phyloP scores from a whole-genome alignment of 2,888 invertebrate species.

The Sarcophaga rosellei region DNA sequence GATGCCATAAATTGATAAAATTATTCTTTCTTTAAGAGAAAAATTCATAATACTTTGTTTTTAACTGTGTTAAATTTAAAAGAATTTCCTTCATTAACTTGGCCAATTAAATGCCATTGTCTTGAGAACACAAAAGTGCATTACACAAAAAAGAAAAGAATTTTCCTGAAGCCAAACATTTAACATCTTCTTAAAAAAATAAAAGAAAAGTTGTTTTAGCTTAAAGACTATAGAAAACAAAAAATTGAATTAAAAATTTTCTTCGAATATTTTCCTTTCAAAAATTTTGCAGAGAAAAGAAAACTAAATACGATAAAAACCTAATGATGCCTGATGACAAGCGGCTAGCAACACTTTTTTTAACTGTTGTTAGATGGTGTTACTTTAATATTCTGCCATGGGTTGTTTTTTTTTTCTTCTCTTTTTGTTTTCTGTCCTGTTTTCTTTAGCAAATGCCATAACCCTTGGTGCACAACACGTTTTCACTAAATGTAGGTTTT shows the following conservation, averaged over 20 bases:
- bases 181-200: neutral
- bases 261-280: no score
- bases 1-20: no score
- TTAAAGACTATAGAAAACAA: neutral
- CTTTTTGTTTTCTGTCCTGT: neutral
- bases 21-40: no score
- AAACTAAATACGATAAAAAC: slow-evolving; percentile 39
- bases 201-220: neutral
- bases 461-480: slow-evolving; percentile 49
- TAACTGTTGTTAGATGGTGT: neutral
- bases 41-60: neutral
- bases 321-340: slow-evolving; percentile 64
- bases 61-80: slow-evolving; percentile 6
- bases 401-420: neutral
- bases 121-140: neutral
- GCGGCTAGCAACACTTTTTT: slow-evolving; percentile 46
- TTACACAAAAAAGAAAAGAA: neutral
- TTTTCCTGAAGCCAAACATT: neutral
- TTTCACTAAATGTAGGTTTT: slow-evolving; percentile 36
- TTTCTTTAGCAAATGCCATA: slow-evolving; percentile 11
- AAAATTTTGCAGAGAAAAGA: neutral
- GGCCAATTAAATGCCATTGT: neutral
- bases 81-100: neutral
- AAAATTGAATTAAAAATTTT: slow-evolving; percentile 1
- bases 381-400: neutral